Base-by-base conservation (phyloP, 2,888 invertebrate genomes). In the Torymus aiolomorphi region DNA sequence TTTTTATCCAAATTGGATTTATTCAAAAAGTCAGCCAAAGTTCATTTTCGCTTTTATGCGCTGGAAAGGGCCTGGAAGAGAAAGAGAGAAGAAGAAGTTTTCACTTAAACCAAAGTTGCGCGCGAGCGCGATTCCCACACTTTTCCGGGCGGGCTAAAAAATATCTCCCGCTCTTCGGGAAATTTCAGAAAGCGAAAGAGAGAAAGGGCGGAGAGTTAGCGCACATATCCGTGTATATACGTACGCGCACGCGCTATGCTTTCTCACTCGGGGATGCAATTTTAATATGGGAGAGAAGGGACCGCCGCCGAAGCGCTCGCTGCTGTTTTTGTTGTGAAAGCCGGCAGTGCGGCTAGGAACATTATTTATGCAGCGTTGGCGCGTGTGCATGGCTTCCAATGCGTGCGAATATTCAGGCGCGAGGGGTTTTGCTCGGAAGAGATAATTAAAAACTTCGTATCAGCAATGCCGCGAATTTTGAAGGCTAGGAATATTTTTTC, bases 381-480 rank as follows among this genome's bases (percentile, higher is more conserved):
- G 13, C n/a, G 8, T 20, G 20, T 42, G 51, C 16, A 52, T 2
- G 12, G 31, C n/a, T n/a, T n/a, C n/a, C n/a, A n/a, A 56, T 16
- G 14, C 18, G 42, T 16, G 24, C 54, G 67, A 54, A 63, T 42
- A 63, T 63, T 42, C 63, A 10, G 1, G 63, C 63, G 42, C 8
- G 16, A 24, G 24, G 8, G 61, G 61, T 24, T 18, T 20, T 24
- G 24, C 70, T 59, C 70, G 8, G 57, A 42, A 42, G 57, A 59
- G 42, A 57, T 70, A 70, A 70, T 70, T 70, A 70, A 70, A 70
- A 70, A 70, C 57, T 70, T 70, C 70, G 42, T 57, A 57, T 70
- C 59, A 70, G 70, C 4, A 31, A 8, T 31, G 8, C 54, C 14
- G 16, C 2, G 31, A 10, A 12, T 20, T 18, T 24, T 24, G 12